Conservation (phyloP, 2,888 invertebrate species). For the Drosophila birchii region DNA sequence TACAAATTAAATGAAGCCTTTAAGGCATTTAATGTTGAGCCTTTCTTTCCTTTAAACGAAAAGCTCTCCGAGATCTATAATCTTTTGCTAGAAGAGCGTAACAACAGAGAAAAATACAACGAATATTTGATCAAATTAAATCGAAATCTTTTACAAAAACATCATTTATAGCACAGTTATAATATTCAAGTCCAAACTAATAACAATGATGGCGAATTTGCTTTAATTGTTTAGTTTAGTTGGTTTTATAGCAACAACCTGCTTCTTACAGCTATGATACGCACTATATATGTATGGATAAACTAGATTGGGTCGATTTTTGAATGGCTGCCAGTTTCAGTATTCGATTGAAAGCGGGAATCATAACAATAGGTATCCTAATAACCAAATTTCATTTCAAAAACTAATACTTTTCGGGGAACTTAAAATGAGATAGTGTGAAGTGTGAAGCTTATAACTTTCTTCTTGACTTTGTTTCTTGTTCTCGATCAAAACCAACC, state of each 20-base stretch:
- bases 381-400: background rate
- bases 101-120: background rate
- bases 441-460: background rate
- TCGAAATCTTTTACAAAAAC: background rate
- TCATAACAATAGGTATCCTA: background rate
- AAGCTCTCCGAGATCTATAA: background rate
- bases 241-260: conserved; percentile 8
- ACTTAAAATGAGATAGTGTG: background rate
- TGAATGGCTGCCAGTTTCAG: background rate
- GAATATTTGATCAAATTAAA: background rate
- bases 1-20: background rate
- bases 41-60: background rate
- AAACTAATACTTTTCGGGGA: conserved; percentile 10
- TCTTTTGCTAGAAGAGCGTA: background rate
- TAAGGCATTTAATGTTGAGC: background rate
- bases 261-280: conserved; percentile 30
- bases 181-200: too few relatives aligned
- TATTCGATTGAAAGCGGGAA: background rate
- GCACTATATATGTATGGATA: conserved; percentile 17
- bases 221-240: conserved; percentile 6
- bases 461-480: background rate
- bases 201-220: background rate
- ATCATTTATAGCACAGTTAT: background rate
- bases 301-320: conserved; percentile 21
- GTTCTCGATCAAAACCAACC: conserved; percentile 7